A percentile compares a stretch with the other conserved stretches of the same genome.
phyloP scores from a whole-genome alignment of 1,140 invertebrate species.

The Vanessa atalanta region DNA sequence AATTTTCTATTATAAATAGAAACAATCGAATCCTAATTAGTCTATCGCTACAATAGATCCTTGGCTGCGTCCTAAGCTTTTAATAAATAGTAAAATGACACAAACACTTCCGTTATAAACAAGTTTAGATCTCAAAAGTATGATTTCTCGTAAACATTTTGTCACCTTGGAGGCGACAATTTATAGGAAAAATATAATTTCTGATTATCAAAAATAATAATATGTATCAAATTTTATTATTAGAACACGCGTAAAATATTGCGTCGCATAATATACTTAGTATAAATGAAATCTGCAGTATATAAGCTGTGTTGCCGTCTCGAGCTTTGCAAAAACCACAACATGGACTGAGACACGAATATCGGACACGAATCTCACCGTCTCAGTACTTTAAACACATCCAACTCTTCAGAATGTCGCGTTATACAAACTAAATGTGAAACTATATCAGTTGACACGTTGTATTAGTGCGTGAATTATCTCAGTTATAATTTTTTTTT shows the following conservation, averaged over 20 bases:
- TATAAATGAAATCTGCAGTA: conserved; percentile 12
- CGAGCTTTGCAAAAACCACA: conserved; percentile 4
- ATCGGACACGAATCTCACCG: neutral
- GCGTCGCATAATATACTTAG: conserved; percentile 38
- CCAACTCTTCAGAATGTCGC: neutral
- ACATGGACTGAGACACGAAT: neutral
- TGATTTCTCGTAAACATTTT: conserved; percentile 54
- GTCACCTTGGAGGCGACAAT: conserved; percentile 67
- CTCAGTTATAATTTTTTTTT: conserved; percentile 2
- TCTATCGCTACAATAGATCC: conserved; percentile 38
- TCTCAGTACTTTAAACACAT: neutral
- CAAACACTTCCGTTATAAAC: conserved; percentile 59
- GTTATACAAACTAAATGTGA: neutral
- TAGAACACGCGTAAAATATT: conserved; percentile 64
- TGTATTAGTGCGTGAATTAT: conserved; percentile 2
- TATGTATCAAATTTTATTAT: conserved; percentile 59
- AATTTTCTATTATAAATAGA: conserved; percentile 26
- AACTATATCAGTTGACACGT: neutral
- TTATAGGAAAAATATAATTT: conserved; percentile 76
- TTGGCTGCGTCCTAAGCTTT: conserved; percentile 45
- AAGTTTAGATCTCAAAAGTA: conserved; percentile 71
- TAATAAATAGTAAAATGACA: conserved; percentile 59
- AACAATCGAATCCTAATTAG: conserved; percentile 40
- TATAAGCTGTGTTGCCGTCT: conserved; percentile 8
- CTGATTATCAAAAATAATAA: conserved; percentile 79